phyloP scores from a whole-genome alignment of 1,140 invertebrate species.

The Arion vulgaris region DNA sequence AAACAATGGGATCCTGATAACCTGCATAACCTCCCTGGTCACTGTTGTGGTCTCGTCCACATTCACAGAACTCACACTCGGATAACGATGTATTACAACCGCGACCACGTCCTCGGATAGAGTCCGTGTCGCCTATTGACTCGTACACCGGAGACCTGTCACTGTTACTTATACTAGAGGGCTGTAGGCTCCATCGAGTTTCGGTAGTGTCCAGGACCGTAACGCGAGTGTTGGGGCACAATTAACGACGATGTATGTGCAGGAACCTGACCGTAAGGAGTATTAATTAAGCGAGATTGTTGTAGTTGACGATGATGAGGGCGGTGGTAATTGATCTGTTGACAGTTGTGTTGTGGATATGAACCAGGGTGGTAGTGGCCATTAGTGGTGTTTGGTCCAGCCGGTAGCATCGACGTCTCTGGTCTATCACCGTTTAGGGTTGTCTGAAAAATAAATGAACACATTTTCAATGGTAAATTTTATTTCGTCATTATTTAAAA shows the following conservation, averaged over 20 bases:
- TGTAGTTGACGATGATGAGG: constrained; percentile 21
- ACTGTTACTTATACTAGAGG: constrained; percentile 42
- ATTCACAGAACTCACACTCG: constrained; percentile 39
- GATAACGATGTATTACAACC: neutral
- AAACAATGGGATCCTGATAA: constrained; percentile 11
- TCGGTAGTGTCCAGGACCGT: constrained; percentile 27
- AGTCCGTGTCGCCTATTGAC: constrained; percentile 44
- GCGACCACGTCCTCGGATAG: constrained; percentile 11
- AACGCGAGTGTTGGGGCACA: constrained; percentile 31
- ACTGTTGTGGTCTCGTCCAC: neutral
- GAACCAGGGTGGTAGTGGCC: constrained; percentile 24
- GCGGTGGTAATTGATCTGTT: constrained; percentile 29
- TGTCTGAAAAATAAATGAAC: constrained; percentile 26
- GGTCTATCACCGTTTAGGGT: constrained; percentile 36
- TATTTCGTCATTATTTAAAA: too few relatives aligned
- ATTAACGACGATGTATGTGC: constrained; percentile 36
- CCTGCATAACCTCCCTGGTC: neutral
- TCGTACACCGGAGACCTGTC: constrained; percentile 45
- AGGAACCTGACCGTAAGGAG: constrained; percentile 31
- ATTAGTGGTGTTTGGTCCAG: constrained; percentile 12
- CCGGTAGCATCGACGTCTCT: constrained; percentile 29
- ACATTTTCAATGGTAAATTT: neutral
- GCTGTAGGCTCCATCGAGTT: constrained; percentile 41
- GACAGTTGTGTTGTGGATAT: constrained; percentile 37
- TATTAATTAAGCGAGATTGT: constrained; percentile 26